Percentiles rank a stretch among this genome's conserved stretches.
phyloP scores from a whole-genome alignment of 2,113 vertebrate species.

The Ammodytes dubius region DNA sequence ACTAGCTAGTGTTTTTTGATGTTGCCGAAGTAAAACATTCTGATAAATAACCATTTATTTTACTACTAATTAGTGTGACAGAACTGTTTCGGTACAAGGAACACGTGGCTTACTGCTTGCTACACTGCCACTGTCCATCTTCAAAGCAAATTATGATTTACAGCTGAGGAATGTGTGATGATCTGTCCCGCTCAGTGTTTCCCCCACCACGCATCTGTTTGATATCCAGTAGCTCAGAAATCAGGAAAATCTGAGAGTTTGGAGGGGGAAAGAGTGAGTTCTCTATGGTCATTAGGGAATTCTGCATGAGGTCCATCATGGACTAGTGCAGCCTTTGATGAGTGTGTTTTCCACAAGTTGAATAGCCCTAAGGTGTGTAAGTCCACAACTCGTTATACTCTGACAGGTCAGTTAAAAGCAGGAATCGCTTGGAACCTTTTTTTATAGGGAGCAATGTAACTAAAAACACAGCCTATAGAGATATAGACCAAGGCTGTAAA shows the following conservation, averaged over 20 bases:
- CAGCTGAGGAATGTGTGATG: slow-evolving; percentile 47
- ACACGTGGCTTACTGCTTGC: slow-evolving; percentile 38
- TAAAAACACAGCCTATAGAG: slow-evolving; percentile 45
- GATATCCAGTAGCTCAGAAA: slow-evolving; percentile 68
- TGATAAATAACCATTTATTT: not conserved
- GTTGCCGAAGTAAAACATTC: not conserved
- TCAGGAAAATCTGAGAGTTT: slow-evolving; percentile 36
- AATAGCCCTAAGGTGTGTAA: slow-evolving; percentile 30
- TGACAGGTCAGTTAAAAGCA: slow-evolving; percentile 35
- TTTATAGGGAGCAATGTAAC: slow-evolving; percentile 66
- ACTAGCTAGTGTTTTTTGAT: not conserved
- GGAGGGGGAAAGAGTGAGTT: not conserved
- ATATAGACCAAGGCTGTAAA: slow-evolving; percentile 26
- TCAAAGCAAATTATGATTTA: slow-evolving; percentile 30
- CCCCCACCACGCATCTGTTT: slow-evolving; percentile 66
- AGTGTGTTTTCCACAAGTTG: slow-evolving; percentile 22
- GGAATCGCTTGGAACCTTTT: slow-evolving; percentile 8
- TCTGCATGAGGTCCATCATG: not conserved
- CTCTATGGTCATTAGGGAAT: not conserved
- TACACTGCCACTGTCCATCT: slow-evolving; percentile 3
- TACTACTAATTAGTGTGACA: not conserved
- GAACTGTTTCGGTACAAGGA: not conserved
- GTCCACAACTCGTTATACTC: slow-evolving; percentile 17
- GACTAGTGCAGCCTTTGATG: slow-evolving; percentile 33
- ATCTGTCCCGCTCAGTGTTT: slow-evolving; percentile 25